A percentile compares a stretch with the other conserved stretches of the same genome.
Evolutionary conservation across 1,140 invertebrate species (phyloP).

Genomic region (Stegodyphus mimosarum): DNA sequence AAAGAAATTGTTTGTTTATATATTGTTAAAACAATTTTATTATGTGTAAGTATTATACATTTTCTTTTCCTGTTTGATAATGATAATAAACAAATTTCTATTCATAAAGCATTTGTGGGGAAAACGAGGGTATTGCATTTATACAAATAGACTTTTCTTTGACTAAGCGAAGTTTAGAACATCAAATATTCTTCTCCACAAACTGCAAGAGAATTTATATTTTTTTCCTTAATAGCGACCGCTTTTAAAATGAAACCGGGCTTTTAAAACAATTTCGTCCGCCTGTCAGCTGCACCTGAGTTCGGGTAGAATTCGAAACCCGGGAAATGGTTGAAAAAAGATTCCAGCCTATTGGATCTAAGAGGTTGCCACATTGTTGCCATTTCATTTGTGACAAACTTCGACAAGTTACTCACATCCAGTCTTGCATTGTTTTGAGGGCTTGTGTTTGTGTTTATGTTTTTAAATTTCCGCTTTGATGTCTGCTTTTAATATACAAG

Average conservation of each 20-base stretch:
- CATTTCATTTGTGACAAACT: conserved; percentile 11
- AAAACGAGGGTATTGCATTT: no score
- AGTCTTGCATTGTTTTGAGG: neutral
- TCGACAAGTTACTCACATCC: neutral
- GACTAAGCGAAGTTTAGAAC: no score
- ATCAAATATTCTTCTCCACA: neutral
- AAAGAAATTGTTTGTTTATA: no score
- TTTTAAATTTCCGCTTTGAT: neutral
- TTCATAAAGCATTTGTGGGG: no score
- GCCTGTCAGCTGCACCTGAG: conserved; percentile 17
- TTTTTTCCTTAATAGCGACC: neutral
- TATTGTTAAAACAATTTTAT: no score
- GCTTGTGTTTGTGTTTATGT: neutral
- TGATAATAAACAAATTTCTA: no score
- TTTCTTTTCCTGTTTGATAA: no score
- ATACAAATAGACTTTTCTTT: no score
- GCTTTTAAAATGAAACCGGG: conserved; percentile 11
- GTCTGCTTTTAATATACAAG: no score
- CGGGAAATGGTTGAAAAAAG: neutral
- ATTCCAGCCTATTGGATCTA: neutral
- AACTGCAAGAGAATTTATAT: neutral
- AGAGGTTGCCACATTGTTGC: neutral
- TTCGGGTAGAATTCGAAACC: neutral
- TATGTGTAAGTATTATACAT: no score
- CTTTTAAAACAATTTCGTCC: conserved; percentile 20